These are phyloP conservation scores for Procavia capensis DNA, from an alignment of 2,113 vertebrate genomes.

Conservation along the genomic window DNA sequence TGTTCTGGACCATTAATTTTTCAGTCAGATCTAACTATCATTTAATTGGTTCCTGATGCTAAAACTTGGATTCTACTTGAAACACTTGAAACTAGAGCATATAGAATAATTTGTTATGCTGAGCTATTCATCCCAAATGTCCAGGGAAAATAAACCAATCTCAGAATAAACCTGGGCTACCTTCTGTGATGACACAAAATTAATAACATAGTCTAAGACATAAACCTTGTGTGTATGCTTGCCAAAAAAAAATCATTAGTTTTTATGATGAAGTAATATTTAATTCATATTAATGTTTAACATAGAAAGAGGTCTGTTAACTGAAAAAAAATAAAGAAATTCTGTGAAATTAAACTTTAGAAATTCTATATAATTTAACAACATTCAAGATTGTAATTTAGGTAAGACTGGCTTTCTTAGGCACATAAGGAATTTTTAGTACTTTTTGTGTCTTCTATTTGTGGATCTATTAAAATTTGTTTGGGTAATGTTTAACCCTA, in stretches of 20 bases:
- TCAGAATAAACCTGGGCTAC: constrained; percentile 82
- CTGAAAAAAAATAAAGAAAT: constrained; percentile 15
- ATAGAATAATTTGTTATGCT: constrained; percentile 89
- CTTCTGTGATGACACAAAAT: constrained; percentile 84
- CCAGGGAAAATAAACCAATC: constrained; percentile 80
- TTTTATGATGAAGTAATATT: constrained; percentile 64
- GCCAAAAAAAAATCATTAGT: constrained; percentile 77
- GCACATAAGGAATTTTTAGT: not conserved
- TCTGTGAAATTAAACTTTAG: constrained; percentile 26
- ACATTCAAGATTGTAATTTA: constrained; percentile 12
- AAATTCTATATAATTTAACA: not conserved
- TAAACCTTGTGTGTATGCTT: constrained; percentile 66
- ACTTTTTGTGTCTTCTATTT: constrained; percentile 25
- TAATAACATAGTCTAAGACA: constrained; percentile 84
- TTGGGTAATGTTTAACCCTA: not conserved
- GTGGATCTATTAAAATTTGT: constrained; percentile 42
- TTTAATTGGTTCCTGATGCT: constrained; percentile 93
- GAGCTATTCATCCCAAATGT: constrained; percentile 87
- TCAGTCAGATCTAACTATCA: constrained; percentile 90
- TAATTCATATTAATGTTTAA: constrained; percentile 65
- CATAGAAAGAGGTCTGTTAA: constrained; percentile 24
- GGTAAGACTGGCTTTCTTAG: constrained; percentile 42
- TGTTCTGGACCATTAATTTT: constrained; percentile 91
- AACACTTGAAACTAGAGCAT: constrained; percentile 88
- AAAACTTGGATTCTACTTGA: constrained; percentile 88